phyloP scores from a whole-genome alignment of 1,140 invertebrate species.

The Cydia strobilella region DNA sequence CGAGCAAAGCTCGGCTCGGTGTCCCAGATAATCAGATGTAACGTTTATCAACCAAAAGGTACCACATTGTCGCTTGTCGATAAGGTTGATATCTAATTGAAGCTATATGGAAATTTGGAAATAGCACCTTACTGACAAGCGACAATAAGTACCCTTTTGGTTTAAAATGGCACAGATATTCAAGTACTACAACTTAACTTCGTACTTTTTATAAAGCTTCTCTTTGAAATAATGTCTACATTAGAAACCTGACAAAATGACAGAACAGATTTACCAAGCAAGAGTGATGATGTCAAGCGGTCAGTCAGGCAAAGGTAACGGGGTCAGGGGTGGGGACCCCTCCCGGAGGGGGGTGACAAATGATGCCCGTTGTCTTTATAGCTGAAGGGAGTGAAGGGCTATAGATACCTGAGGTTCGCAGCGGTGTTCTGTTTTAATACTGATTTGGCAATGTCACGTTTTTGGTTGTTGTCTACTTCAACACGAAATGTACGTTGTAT shows the following conservation, averaged over 20 bases:
- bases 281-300: conserved; percentile 25
- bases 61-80: no score
- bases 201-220: no score
- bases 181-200: no score
- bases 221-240: neutral
- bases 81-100: no score
- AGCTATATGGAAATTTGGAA: no score
- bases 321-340: conserved; percentile 20
- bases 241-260: neutral
- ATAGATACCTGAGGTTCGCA: neutral
- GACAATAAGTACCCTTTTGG: no score
- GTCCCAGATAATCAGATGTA: no score
- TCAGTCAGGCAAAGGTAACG: neutral
- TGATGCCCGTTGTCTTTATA: conserved; percentile 68
- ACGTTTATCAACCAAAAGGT: no score
- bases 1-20: no score
- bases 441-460: neutral
- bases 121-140: no score
- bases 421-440: neutral
- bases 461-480: neutral
- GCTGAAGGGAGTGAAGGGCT: conserved; percentile 40
- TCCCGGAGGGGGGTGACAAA: conserved; percentile 57
- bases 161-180: no score
- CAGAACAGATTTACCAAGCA: neutral
- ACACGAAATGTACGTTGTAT: no score